Evolutionary conservation across 2,797 vertebrate genomes (phyloP), one percentile per base, ranked within the genome.

Genomic region (Rallus crepitans): DNA sequence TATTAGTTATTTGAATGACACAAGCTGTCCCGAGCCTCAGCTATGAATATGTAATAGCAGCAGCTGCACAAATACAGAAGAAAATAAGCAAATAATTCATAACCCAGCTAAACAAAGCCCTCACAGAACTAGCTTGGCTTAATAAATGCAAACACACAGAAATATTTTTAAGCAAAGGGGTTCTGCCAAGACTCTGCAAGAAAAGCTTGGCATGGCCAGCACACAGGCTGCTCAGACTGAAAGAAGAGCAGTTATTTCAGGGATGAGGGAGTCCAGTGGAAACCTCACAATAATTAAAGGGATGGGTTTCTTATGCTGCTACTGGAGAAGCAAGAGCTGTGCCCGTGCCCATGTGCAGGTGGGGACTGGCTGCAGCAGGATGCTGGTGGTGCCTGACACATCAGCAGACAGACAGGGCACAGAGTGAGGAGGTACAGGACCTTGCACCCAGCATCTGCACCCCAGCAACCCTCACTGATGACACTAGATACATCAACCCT

Each of bases 31-130:
- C 21, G 11, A 76, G 87, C 31, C 3, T 0, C 68, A 33, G 0
- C 75, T 3, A 39, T 1, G 1, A 39, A 14, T 33, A 52, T 12
- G 68, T 20, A n/a, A 28, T 27, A 66, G 1, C 4, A 1, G 69
- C 89, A 91, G 85, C 87, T 91, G 91, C 85, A 65, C 82, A 91
- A 96, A 87, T 12, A 85, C 0, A 15, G 89, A 66, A 33, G 45
- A 53, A 87, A 89, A 76, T 13, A 42, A 86, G 65, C 71, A 83
- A 92, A 94, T 57, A 33, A 71, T 37, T 90, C 92, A 45, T 55
- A 93, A 40, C 39, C 47, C 37, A 27, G 47, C 57, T 57, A 75
- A 78, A 73, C 73, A 90, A 71, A 78, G 68, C 37, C 47, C 71
- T 60, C 50, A 3, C 31, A 3, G 86, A 17, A 35, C 25, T 60